A percentile compares a stretch with the other conserved stretches of the same genome.
Evolutionary conservation across 2,113 vertebrate genomes (phyloP).

Genomic region (Corythornis vintsioides): DNA sequence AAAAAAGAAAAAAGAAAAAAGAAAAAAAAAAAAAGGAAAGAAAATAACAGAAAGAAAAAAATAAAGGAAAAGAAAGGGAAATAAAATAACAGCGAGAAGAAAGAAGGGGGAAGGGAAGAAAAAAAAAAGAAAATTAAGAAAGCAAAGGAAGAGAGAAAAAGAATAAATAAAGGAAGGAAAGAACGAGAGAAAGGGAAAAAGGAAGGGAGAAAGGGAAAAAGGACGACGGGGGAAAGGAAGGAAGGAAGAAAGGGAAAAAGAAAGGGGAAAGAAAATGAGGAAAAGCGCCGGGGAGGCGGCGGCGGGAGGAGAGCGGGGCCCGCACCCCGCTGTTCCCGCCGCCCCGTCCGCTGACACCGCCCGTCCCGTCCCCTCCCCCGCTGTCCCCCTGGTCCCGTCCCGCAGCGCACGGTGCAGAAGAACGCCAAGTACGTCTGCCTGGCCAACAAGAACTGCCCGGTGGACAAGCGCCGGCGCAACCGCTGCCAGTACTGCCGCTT

Average conservation of each 20-base stretch:
- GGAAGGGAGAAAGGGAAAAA: not conserved
- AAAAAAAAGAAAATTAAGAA: not conserved
- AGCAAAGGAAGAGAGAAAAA: not conserved
- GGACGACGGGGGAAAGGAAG: not conserved
- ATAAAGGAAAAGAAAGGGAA: not conserved
- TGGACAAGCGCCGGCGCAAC: slow-evolving; percentile 98
- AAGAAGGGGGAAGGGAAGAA: not conserved
- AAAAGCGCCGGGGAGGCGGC: too few species aligned
- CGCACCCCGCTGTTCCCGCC: not conserved
- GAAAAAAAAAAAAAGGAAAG: not conserved
- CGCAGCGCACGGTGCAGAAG: slow-evolving; percentile 97
- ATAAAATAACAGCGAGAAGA: not conserved
- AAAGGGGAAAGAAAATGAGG: not conserved
- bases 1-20: not conserved
- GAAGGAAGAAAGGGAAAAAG: not conserved
- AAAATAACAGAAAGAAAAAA: not conserved
- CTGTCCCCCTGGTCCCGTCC: not conserved
- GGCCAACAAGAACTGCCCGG: slow-evolving; percentile 98
- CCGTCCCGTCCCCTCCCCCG: not conserved
- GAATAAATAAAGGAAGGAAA: not conserved
- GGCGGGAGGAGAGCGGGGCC: not conserved
- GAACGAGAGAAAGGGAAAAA: not conserved
- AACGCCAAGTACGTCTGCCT: slow-evolving; percentile 98
- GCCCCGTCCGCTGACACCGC: not conserved
- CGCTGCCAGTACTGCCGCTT: slow-evolving; percentile 99